Evolutionary conservation across 2,797 vertebrate species (phyloP).

Genomic region (Eurystomus glaucurus): DNA sequence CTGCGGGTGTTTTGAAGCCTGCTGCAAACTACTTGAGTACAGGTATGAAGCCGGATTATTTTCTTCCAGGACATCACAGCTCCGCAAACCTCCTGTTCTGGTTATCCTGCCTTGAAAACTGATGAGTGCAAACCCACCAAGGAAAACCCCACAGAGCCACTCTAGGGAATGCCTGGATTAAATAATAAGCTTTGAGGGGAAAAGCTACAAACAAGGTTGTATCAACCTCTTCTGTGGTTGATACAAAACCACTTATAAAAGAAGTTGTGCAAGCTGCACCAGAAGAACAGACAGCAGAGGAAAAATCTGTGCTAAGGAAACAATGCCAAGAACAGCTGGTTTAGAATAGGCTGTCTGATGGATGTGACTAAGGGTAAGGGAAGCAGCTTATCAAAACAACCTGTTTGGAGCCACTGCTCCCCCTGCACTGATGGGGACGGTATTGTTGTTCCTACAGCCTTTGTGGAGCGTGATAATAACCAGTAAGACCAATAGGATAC

Average conservation of each 20-base stretch:
- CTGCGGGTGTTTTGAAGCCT: not conserved
- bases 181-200: not conserved
- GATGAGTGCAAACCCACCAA: not conserved
- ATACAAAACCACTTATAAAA: not conserved
- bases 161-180: not conserved
- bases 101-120: not conserved
- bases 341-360: not conserved
- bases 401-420: not conserved
- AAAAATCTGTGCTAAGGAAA: not conserved
- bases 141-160: not conserved
- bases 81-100: not conserved
- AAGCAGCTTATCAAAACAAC: not conserved
- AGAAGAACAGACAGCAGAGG: not conserved
- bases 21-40: not conserved
- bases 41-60: not conserved
- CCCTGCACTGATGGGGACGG: too few relatives aligned
- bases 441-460: not conserved
- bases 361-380: not conserved
- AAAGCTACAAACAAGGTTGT: not conserved
- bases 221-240: not conserved
- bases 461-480: too few relatives aligned
- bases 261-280: not conserved
- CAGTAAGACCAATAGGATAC: accelerated
- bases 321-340: accelerated
- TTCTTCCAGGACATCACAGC: not conserved